phyloP scores from a whole-genome alignment of 2,888 invertebrate species.

The Tachina fera region DNA sequence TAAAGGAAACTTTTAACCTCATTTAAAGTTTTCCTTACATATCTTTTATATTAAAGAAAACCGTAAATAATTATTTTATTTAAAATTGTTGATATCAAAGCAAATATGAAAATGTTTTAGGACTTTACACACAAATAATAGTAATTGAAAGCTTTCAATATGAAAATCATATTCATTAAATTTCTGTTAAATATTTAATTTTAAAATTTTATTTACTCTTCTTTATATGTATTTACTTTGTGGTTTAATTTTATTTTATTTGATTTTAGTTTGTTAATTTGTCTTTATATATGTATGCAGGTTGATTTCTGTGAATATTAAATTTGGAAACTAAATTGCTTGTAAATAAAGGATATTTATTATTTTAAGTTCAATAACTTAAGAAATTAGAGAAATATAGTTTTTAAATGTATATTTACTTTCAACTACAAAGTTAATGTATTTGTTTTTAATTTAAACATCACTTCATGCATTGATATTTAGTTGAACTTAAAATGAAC shows the following conservation, averaged over 20 bases:
- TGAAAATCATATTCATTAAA: neutral
- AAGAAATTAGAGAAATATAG: neutral
- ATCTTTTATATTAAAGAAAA: too few relatives aligned
- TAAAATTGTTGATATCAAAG: too few relatives aligned
- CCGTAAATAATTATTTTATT: too few relatives aligned
- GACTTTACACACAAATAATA: neutral
- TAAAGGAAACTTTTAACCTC: too few relatives aligned
- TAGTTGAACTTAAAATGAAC: neutral
- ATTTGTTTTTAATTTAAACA: slow-evolving; percentile 14
- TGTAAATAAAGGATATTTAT: slow-evolving; percentile 24
- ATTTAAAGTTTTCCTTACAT: too few relatives aligned
- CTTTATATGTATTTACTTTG: slow-evolving; percentile 29
- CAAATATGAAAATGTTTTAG: too few relatives aligned
- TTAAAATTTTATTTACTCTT: slow-evolving; percentile 5
- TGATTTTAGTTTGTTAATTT: slow-evolving; percentile 46
- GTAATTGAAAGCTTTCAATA: neutral
- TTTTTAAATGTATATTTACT: neutral
- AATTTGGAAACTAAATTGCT: slow-evolving; percentile 14
- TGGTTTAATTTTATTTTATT: slow-evolving; percentile 30
- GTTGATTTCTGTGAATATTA: slow-evolving; percentile 8
- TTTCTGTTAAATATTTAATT: neutral
- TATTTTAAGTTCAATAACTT: neutral
- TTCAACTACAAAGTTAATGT: neutral
- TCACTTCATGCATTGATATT: slow-evolving; percentile 4
- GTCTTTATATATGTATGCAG: slow-evolving; percentile 34